Percentiles rank a stretch among this genome's conserved stretches.
These are phyloP conservation scores for Xyrichtys novacula DNA, from an alignment of 2,797 vertebrate genomes.

Conservation along the genomic window DNA sequence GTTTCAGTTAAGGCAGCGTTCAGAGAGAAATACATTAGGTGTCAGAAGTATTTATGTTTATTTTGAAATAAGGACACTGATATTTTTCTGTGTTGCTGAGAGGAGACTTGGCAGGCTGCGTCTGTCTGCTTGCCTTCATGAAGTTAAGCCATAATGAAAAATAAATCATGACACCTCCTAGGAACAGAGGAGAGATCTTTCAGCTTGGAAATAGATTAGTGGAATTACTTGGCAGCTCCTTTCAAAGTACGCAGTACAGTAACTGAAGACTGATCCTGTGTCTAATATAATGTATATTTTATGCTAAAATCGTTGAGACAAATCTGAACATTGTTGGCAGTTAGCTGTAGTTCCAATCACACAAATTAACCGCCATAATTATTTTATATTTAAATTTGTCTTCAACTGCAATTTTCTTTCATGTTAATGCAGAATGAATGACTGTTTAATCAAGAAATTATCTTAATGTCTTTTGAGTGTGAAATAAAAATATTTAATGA, in stretches of 20 bases:
- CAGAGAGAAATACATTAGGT: not conserved
- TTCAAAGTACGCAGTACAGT: constrained; percentile 7
- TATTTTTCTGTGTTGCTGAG: constrained; percentile 6
- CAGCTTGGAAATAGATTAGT: constrained; percentile 24
- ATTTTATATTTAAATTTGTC: no score
- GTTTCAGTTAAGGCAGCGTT: not conserved
- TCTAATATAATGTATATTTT: not conserved
- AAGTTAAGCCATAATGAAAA: constrained; percentile 24
- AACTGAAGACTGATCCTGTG: constrained; percentile 10
- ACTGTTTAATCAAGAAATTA: no score
- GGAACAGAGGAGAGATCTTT: constrained; percentile 30
- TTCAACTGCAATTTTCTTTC: no score
- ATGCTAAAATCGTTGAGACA: constrained; percentile 5
- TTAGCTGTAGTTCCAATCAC: no score
- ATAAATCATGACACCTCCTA: constrained; percentile 17
- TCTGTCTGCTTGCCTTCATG: constrained; percentile 13
- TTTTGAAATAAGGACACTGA: not conserved
- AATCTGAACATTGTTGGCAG: no score
- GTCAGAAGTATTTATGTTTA: not conserved
- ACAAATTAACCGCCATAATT: no score
- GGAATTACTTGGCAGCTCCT: constrained; percentile 29
- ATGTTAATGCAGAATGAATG: no score
- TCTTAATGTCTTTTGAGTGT: no score
- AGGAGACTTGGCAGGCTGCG: constrained; percentile 10
- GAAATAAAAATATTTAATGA: not conserved